Evolutionary conservation across 1,140 invertebrate species (phyloP), one percentile per base, ranked within the genome.

Genomic region (Drosophila serrata): DNA sequence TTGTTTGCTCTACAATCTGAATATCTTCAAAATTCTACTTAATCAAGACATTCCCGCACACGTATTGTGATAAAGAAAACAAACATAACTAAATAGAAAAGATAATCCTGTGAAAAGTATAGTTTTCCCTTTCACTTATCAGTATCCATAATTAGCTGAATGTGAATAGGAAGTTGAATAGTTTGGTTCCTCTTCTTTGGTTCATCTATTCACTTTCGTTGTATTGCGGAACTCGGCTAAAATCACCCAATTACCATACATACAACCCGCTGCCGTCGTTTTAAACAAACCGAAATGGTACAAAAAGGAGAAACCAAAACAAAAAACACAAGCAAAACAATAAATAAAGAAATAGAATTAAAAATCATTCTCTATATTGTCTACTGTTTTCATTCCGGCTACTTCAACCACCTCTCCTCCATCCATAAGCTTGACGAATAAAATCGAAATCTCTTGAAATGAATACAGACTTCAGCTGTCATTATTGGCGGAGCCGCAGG

Each of bases 131-230:
- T 35, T 53, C 29, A 33, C 27, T 13, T 24, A 24, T 24, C 3
- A 19, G 19, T 31, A 7, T 31, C 6, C 1, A 31, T 24, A 24
- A 24, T 7, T 31, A 29, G 42, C 29, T 15, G 9, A 64, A 33
- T 42, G 9, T 33, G 29, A 68, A 33, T 49, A n/a, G 45, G 60
- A 33, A 51, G 29, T 17, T 27, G 11, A 15, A n/a, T 19, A 29
- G 11, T 22, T 11, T 24, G 22, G 4, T 72, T 40, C 15, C 35
- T 57, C 31, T n/a, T 40, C 22, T 45, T 37, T 13, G 24, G 45
- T 40, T 55, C 67, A 46, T 67, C 61, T 76, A 59, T 67, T 53
- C 51, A 76, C 61, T 76, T 76, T 76, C 72, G 45, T 67, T 43
- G 39, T 51, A 76, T 67, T 33, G 40, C 74, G 74, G 74, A 76